These are phyloP conservation scores for Geotrypetes seraphini DNA, from an alignment of 2,797 vertebrate genomes.

Conservation along the genomic window DNA sequence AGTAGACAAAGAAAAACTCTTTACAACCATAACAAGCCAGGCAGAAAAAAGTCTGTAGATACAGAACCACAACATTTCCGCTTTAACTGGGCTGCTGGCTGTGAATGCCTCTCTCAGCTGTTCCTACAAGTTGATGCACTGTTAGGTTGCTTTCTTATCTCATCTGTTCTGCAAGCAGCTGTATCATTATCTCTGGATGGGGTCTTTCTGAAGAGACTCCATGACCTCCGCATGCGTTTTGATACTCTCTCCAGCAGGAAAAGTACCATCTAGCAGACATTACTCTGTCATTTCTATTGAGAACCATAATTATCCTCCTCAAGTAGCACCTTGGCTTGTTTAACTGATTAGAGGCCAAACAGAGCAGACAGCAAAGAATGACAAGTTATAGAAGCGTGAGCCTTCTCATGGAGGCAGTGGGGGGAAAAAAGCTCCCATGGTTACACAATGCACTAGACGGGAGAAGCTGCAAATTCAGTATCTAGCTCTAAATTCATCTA, in stretches of 20 bases:
- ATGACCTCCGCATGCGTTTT: constrained; percentile 16
- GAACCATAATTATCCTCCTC: constrained; percentile 52
- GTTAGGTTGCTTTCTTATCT: constrained; percentile 10
- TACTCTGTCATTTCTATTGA: constrained; percentile 41
- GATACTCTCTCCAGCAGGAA: constrained; percentile 30
- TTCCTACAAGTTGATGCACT: constrained; percentile 15
- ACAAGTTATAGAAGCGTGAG: constrained; percentile 10
- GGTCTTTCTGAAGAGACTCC: constrained; percentile 27
- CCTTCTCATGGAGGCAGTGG: too few relatives aligned
- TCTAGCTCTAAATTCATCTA: too few relatives aligned
- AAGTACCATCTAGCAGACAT: constrained; percentile 39
- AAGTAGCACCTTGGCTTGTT: constrained; percentile 38
- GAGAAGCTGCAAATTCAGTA: too few relatives aligned
- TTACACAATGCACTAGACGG: too few relatives aligned
- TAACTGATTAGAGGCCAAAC: constrained; percentile 39
- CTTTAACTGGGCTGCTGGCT: constrained; percentile 8
- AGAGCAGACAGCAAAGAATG: constrained; percentile 18
- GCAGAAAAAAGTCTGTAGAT: too few relatives aligned
- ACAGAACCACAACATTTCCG: too few relatives aligned
- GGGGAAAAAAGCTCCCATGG: too few relatives aligned
- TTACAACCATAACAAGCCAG: too few relatives aligned
- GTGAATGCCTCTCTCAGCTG: constrained; percentile 9
- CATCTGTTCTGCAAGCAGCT: constrained; percentile 6
- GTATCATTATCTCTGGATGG: constrained; percentile 49
- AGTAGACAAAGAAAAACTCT: too few relatives aligned